Evolutionary conservation across 2,797 vertebrate species (phyloP).

Genomic region (Syndactyla subalaris): DNA sequence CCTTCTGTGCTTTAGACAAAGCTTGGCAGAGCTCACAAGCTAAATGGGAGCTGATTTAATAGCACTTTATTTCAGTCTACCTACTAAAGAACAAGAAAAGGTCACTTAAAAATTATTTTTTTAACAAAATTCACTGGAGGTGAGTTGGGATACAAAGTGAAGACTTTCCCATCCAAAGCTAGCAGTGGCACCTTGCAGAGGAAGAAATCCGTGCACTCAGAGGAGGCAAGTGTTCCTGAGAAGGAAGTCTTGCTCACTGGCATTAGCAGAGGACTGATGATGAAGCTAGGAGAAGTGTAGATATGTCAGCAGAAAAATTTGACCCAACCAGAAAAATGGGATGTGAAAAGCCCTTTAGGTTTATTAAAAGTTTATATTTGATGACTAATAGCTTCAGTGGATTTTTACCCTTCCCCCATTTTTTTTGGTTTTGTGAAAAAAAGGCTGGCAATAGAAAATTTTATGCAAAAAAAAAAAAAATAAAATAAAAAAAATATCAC

Average conservation of each 20-base stretch:
- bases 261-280: not conserved
- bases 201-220: not conserved
- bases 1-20: constrained; percentile 52
- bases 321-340: not conserved
- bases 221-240: not conserved
- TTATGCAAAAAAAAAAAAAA: too few species aligned
- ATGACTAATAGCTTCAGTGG: not conserved
- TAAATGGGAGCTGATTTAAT: constrained; percentile 29
- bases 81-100: constrained; percentile 26
- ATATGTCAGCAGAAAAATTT: not conserved
- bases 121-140: not conserved
- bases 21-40: constrained; percentile 23
- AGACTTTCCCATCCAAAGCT: not conserved
- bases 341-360: not conserved
- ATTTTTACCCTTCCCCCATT: not conserved
- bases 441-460: not conserved
- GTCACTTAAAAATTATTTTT: not conserved
- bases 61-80: constrained; percentile 15
- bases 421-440: not conserved
- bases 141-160: not conserved
- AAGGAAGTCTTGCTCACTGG: not conserved
- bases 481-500: not conserved
- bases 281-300: not conserved
- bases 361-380: not conserved
- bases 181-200: not conserved